These are phyloP conservation scores for Clarias batrachus DNA, from an alignment of 2,113 vertebrate genomes.

Conservation along the genomic window DNA sequence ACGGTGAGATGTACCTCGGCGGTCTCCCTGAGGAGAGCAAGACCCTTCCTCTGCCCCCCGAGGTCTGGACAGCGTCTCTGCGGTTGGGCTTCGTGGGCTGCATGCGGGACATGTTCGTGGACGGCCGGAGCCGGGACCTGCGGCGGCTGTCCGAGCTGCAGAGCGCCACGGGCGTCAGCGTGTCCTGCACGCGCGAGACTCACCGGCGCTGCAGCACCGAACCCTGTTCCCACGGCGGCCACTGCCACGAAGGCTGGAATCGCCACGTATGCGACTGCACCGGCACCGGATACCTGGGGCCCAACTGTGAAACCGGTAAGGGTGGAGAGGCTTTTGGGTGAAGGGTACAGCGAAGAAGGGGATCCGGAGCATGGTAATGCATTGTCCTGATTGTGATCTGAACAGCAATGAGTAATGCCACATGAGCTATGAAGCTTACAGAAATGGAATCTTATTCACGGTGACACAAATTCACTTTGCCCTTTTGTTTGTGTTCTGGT, in stretches of 20 bases:
- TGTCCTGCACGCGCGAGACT: slow-evolving; percentile 85
- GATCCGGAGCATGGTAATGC: not conserved
- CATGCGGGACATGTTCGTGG: slow-evolving; percentile 87
- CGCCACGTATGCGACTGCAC: slow-evolving; percentile 88
- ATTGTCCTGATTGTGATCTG: slow-evolving; percentile 21
- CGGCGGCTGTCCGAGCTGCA: slow-evolving; percentile 81
- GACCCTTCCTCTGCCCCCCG: slow-evolving; percentile 79
- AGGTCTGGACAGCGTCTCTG: slow-evolving; percentile 86
- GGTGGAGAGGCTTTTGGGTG: slow-evolving; percentile 10
- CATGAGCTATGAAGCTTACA: slow-evolving; percentile 20
- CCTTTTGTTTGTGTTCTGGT: slow-evolving; percentile 32
- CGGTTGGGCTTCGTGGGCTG: slow-evolving; percentile 89
- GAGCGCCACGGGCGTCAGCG: slow-evolving; percentile 76
- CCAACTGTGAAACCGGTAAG: slow-evolving; percentile 85
- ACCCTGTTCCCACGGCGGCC: slow-evolving; percentile 80
- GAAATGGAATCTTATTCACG: slow-evolving; percentile 20
- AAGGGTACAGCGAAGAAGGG: not conserved
- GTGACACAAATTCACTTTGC: slow-evolving; percentile 37
- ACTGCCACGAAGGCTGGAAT: slow-evolving; percentile 91
- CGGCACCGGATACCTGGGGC: slow-evolving; percentile 83
- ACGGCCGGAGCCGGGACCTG: slow-evolving; percentile 86
- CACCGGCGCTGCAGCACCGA: slow-evolving; percentile 77
- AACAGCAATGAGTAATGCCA: not conserved
- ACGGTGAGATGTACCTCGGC: slow-evolving; percentile 88
- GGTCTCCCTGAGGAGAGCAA: slow-evolving; percentile 82